Percentiles rank a stretch among this genome's conserved stretches.
phyloP scores from a whole-genome alignment of 2,888 invertebrate genomes.

The Patella depressa region DNA sequence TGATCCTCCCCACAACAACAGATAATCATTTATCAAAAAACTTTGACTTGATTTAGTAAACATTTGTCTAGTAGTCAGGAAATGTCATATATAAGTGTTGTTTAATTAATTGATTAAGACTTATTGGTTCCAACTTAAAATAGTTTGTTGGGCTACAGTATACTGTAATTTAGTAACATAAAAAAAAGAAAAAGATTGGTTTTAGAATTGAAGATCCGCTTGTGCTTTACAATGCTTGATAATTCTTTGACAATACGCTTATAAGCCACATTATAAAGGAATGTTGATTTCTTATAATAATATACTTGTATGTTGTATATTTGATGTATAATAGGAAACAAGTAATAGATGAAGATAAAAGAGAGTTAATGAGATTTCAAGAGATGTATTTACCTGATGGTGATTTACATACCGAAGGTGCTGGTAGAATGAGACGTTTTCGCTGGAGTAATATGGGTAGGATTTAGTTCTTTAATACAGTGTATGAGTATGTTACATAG shows the following conservation, averaged over 20 bases:
- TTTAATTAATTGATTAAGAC: no score
- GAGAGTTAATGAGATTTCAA: constrained; percentile 86
- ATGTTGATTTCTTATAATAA: neutral
- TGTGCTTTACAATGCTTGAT: neutral
- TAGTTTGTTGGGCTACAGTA: no score
- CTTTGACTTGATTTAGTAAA: no score
- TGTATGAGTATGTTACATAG: neutral
- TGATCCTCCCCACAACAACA: no score
- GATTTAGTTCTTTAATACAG: constrained; percentile 12
- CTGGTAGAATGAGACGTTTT: constrained; percentile 84
- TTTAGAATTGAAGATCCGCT: no score
- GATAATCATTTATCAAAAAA: no score
- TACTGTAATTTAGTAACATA: no score
- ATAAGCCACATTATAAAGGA: no score
- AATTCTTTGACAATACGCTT: neutral
- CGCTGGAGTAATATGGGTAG: constrained; percentile 83
- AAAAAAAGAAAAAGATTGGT: no score
- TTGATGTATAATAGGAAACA: constrained; percentile 75
- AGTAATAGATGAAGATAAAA: constrained; percentile 88
- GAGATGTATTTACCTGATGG: constrained; percentile 91
- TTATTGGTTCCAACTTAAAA: no score
- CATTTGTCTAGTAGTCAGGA: no score
- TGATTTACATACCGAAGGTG: constrained; percentile 84
- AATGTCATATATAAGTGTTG: no score
- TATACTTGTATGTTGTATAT: neutral